phyloP scores from a whole-genome alignment of 2,888 invertebrate species.

The Erebia aethiops region DNA sequence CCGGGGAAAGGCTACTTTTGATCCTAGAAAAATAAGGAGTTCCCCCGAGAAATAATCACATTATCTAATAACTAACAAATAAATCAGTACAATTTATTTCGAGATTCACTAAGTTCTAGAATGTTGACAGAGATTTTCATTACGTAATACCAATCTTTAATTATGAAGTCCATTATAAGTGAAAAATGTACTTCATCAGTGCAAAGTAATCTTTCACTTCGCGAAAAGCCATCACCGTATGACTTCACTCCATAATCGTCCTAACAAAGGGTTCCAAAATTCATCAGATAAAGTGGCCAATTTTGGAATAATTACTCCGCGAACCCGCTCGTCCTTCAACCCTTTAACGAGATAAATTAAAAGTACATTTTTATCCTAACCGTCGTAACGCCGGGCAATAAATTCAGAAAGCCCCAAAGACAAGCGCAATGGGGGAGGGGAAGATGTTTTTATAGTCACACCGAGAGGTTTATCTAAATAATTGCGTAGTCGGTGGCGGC shows the following conservation, averaged over 20 bases:
- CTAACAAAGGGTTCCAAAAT: conserved; percentile 72
- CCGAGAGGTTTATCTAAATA: conserved; percentile 83
- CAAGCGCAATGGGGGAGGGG: conserved; percentile 73
- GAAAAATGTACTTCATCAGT: conserved; percentile 51
- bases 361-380: conserved; percentile 82
- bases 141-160: neutral
- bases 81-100: too few relatives aligned
- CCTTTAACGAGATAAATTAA: conserved; percentile 84
- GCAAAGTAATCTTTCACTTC: conserved; percentile 76
- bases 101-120: neutral
- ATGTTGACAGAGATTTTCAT: conserved; percentile 4
- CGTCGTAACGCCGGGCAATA: conserved; percentile 77
- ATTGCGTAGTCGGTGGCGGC: conserved; percentile 81
- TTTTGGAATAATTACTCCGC: conserved; percentile 82
- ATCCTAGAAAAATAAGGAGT: too few relatives aligned
- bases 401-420: conserved; percentile 82
- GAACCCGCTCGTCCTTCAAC: conserved; percentile 80
- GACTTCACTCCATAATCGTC: conserved; percentile 74
- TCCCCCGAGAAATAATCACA: too few relatives aligned
- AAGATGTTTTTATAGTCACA: conserved; percentile 82
- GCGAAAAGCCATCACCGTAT: conserved; percentile 70
- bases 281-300: conserved; percentile 83
- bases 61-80: too few relatives aligned
- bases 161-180: neutral
- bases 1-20: too few relatives aligned